Conservation (phyloP, 1,140 invertebrate species). For the Zaprionus kolodkinae region DNA sequence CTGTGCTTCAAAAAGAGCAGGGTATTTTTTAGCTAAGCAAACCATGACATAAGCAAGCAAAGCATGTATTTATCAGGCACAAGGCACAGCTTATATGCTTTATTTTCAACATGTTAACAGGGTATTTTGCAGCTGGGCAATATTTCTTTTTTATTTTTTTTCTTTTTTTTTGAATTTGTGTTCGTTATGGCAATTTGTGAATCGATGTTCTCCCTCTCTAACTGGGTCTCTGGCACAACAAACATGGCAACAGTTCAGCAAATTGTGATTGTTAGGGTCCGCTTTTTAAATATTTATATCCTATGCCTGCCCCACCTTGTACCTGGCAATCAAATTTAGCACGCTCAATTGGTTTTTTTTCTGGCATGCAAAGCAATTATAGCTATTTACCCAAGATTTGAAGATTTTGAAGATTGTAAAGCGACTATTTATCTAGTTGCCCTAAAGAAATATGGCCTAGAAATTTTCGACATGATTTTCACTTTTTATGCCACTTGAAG, state of each 20-base stretch:
- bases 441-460: not conserved
- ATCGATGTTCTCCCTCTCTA: conserved; percentile 6
- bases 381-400: conserved; percentile 15
- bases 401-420: not conserved
- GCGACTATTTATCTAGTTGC: not conserved
- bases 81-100: not conserved
- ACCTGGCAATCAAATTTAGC: conserved; percentile 23
- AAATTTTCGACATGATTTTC: not conserved
- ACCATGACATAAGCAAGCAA: too few relatives aligned
- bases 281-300: conserved; percentile 37
- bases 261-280: not conserved
- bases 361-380: conserved; percentile 32
- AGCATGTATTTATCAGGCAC: not conserved
- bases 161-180: not conserved
- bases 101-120: not conserved
- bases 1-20: not conserved
- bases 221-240: conserved; percentile 27
- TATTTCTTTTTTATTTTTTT: not conserved
- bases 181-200: conserved; percentile 35
- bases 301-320: not conserved
- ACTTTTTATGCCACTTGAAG: conserved; percentile 23
- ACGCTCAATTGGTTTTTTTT: conserved; percentile 25
- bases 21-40: too few relatives aligned
- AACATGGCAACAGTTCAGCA: conserved; percentile 11
- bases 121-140: conserved; percentile 1